A percentile compares a stretch with the other conserved stretches of the same genome.
Conservation (phyloP, 2,888 invertebrate species). For the Limenitis camilla region DNA sequence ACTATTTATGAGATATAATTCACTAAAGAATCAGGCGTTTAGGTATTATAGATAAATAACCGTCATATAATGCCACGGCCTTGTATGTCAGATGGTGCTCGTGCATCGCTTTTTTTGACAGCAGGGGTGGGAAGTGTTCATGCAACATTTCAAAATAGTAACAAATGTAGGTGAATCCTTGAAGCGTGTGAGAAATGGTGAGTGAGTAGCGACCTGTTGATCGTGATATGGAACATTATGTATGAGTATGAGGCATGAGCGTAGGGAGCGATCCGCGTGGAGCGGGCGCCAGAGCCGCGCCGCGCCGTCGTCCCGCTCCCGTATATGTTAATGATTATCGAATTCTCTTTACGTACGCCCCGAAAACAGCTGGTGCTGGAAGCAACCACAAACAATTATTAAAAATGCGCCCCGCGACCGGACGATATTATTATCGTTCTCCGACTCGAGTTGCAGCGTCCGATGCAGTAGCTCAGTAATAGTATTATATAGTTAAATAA, state of each 20-base stretch:
- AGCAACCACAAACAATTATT: constrained; percentile 66
- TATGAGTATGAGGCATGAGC: constrained; percentile 32
- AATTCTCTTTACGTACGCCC: constrained; percentile 72
- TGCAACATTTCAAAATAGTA: constrained; percentile 6
- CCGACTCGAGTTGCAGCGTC: constrained; percentile 13
- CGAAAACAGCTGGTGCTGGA: constrained; percentile 80
- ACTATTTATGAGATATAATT: too few relatives aligned
- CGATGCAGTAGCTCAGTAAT: not conserved
- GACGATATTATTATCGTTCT: constrained; percentile 23
- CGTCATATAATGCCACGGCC: too few relatives aligned
- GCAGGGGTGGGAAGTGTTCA: not conserved
- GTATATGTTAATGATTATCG: constrained; percentile 33
- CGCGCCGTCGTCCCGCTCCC: constrained; percentile 32
- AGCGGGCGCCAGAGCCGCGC: constrained; percentile 27
- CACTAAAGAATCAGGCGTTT: too few relatives aligned
- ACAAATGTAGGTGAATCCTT: constrained; percentile 6
- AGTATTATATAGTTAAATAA: not conserved
- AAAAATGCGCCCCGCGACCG: constrained; percentile 41
- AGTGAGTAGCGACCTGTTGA: constrained; percentile 11
- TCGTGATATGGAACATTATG: constrained; percentile 16
- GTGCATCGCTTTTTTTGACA: constrained; percentile 1
- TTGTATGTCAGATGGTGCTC: constrained; percentile 7
- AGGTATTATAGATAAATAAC: too few relatives aligned
- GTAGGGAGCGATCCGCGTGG: constrained; percentile 22
- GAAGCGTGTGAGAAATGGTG: constrained; percentile 20